Conservation (phyloP, 92 coral and sea anemone genomes). For the Nematostella vectensis region DNA sequence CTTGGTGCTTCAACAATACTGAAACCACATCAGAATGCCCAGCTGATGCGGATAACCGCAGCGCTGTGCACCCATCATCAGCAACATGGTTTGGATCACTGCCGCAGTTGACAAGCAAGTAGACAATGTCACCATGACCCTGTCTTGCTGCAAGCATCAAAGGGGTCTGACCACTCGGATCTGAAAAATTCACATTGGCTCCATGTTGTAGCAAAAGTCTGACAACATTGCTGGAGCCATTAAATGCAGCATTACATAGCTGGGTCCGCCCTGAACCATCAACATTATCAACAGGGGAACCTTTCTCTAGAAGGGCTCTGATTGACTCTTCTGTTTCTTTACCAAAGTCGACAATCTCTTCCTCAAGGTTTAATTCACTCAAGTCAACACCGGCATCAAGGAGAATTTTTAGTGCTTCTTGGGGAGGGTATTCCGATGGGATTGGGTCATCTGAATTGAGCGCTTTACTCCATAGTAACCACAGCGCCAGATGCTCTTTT, state of each 20-base stretch:
- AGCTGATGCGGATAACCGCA: conserved; percentile 87
- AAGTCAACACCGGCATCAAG: conserved; percentile 69
- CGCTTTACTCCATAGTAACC: conserved; percentile 94
- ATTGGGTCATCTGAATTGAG: conserved; percentile 58
- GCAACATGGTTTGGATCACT: conserved; percentile 76
- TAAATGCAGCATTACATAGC: conserved; percentile 82
- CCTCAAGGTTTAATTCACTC: conserved; percentile 28
- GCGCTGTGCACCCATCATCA: conserved; percentile 88
- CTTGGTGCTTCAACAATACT: conserved; percentile 76
- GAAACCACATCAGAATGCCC: conserved; percentile 93
- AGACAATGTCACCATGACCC: conserved; percentile 88
- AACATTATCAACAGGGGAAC: conserved; percentile 64
- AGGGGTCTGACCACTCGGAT: conserved; percentile 86
- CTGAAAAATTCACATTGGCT: conserved; percentile 87
- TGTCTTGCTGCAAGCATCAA: conserved; percentile 84
- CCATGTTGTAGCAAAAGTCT: conserved; percentile 83
- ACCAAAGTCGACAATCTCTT: conserved; percentile 27
- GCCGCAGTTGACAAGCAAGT: conserved; percentile 95
- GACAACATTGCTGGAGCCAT: conserved; percentile 77
- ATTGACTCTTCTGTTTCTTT: conserved; percentile 66
- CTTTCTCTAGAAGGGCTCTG: conserved; percentile 50
- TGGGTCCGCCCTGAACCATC: conserved; percentile 85
- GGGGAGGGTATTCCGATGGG: conserved; percentile 50
- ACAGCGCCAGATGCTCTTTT: conserved; percentile 73
- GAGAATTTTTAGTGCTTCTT: conserved; percentile 63